phyloP scores from a whole-genome alignment of 2,797 vertebrate species.

The Dryobates pubescens region DNA sequence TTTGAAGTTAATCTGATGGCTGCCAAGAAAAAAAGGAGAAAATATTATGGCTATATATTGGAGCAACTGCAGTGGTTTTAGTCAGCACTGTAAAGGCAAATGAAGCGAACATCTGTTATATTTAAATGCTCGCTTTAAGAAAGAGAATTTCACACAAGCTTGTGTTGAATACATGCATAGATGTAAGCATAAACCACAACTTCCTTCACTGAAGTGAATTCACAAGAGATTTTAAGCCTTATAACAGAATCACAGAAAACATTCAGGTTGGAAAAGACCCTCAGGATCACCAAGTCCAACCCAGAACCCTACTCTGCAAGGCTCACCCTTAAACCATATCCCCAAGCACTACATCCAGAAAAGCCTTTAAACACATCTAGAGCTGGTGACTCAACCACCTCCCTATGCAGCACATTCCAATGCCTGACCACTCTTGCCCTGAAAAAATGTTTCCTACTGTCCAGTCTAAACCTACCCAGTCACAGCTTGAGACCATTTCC shows the following conservation, averaged over 20 bases:
- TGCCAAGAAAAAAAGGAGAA: slow-evolving; percentile 5
- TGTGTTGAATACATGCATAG: neutral
- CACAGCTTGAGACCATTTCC: no score
- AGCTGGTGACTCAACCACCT: no score
- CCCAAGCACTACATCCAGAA: no score
- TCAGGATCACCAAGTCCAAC: no score
- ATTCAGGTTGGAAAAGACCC: no score
- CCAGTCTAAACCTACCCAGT: no score
- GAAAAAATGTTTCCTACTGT: no score
- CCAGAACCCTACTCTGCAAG: no score
- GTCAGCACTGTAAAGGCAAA: neutral
- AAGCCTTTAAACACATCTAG: no score
- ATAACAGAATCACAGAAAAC: neutral
- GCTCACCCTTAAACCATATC: no score
- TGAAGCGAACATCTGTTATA: slow-evolving; percentile 27
- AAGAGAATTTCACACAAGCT: neutral
- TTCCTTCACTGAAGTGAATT: neutral
- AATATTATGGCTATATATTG: slow-evolving; percentile 14
- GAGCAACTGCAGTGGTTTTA: slow-evolving; percentile 3
- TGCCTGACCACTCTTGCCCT: no score
- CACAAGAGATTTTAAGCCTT: neutral
- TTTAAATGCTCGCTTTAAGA: neutral
- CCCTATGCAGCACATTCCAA: no score
- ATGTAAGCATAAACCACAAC: neutral
- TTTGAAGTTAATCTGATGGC: neutral